Evolutionary conservation across 1,140 invertebrate genomes (phyloP).

Genomic region (Glossosoma conforme): DNA sequence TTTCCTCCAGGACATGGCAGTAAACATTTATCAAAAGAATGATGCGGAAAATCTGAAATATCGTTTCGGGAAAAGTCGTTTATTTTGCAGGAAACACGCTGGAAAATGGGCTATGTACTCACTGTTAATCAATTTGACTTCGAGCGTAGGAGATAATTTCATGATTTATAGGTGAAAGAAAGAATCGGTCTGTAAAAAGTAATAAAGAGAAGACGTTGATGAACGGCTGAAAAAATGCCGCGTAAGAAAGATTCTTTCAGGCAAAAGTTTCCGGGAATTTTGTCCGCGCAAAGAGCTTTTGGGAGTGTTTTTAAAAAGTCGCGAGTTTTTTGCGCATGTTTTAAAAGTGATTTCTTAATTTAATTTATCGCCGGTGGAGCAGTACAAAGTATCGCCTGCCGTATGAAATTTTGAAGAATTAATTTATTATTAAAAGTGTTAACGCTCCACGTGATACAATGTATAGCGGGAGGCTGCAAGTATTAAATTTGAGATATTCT

Average conservation of each 20-base stretch:
- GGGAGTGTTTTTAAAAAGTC: slow-evolving; percentile 2
- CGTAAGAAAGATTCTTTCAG: slow-evolving; percentile 2
- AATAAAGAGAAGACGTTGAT: slow-evolving; percentile 28
- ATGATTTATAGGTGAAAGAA: slow-evolving; percentile 25
- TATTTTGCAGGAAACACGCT: slow-evolving; percentile 27
- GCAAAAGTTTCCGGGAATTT: too few relatives aligned
- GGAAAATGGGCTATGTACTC: slow-evolving; percentile 29
- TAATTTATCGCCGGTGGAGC: too few relatives aligned
- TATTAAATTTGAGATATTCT: too few relatives aligned
- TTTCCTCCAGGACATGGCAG: slow-evolving; percentile 22
- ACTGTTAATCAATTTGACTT: slow-evolving; percentile 31
- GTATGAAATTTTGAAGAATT: too few relatives aligned
- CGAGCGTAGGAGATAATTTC: slow-evolving; percentile 26
- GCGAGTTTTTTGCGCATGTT: slow-evolving; percentile 1
- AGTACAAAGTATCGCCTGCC: too few relatives aligned
- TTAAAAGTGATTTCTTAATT: too few relatives aligned
- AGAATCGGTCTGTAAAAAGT: slow-evolving; percentile 29
- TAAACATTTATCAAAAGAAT: slow-evolving; percentile 31
- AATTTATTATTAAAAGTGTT: too few relatives aligned
- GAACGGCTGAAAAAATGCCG: slow-evolving; percentile 16
- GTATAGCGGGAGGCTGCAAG: too few relatives aligned
- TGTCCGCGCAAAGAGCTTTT: slow-evolving; percentile 1
- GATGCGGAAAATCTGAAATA: slow-evolving; percentile 32
- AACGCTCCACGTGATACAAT: too few relatives aligned
- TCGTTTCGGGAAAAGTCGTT: slow-evolving; percentile 24